Evolutionary conservation across 2,888 invertebrate species (phyloP), one percentile per base, ranked within the genome.

Genomic region (Cecidostiba fungosa): DNA sequence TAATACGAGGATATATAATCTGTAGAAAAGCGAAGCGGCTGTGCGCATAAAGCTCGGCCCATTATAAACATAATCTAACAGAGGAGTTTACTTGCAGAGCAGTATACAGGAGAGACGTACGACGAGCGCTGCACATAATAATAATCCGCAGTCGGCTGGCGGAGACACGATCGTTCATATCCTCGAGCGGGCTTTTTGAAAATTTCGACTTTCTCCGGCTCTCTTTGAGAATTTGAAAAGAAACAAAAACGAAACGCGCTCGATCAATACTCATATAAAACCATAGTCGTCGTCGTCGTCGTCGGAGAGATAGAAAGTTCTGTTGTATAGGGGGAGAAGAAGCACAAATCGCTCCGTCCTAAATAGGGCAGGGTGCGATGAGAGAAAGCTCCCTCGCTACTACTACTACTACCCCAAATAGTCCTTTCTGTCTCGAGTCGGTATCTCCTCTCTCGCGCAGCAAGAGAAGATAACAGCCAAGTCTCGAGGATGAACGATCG

Each of bases 401-500:
- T 26, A 26, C 66, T 43, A 16, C 76, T 43, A 85, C 76, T 80
- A 85, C 50, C 78, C 74, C 73, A 78, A 77, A 78, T 77, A 85
- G 62, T 82, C 39, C 66, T 66, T 78, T 29, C 62, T 29, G 54
- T 59, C 54, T 59, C 54, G 54, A 59, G n/a, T 59, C 54, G 10
- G 76, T 59, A 14, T 59, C 23, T 43, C 12, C 19, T 73, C 32
- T 72, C 43, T 77, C 23, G 54, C 29, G 59, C 76, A 74, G 79
- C 82, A 79, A 83, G 36, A 43, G n/a, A 39, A 82, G 82, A 85
- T 78, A 78, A 74, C 59, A 43, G 14, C 43, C 54, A n/a, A 59
- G 54, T 59, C 43, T 43, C 54, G 54, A 4, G 84, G 47, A 79
- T 84, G 84, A 84, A 84, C 86, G 86, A 84, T 84, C 81, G 84